Evolutionary conservation across 2,113 vertebrate genomes (phyloP), one percentile per base, ranked within the genome.

Genomic region (Labeo catla): DNA sequence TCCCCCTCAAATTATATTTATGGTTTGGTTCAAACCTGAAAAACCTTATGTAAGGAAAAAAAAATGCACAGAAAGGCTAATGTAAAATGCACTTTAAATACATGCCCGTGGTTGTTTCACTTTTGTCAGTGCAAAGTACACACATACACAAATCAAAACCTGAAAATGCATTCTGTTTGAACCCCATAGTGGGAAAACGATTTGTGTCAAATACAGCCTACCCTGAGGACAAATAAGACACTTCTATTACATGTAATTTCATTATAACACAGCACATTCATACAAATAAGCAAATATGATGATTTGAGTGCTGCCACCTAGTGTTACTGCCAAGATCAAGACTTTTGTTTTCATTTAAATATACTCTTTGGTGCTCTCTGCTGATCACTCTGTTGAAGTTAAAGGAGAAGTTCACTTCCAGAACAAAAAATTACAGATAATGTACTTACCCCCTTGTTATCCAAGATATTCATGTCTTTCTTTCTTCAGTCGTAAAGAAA

Each of bases 261-360:
- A 72, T 21, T 45, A 72, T 45, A 72, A 43, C 1, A 43, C 4
- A 45, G 8, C 8, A 10, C 68, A 70, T 72, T 8, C 4, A 43
- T 43, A 43, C 10, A 39, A 72, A 19, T 11, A 45, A 45, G 39
- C 4, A n/a, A 3, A 52, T 47, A 21, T 76, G 12, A 52, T 23
- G 4, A 12, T 76, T 34, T 50, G 74, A 52, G 74, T 76, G 47
- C 74, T 76, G 47, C 74, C 74, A 49, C 13, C 74, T 76, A 16
- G 47, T 34, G 74, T 4, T 28, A 8, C n/a, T 28, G 10, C n/a
- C 12, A 52, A 52, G 47, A 13, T 16, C 13, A 13, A 52, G 13
- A 15, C 10, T 12, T 28, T 7, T 49, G 11, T 6, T 76, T 45
- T 45, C 19, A n/a, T 72, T n/a, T 39, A 11, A 43, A n/a, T 19